Evolutionary conservation across 2,888 invertebrate genomes (phyloP), one percentile per base, ranked within the genome.

Genomic region (Eristalis tenax): DNA sequence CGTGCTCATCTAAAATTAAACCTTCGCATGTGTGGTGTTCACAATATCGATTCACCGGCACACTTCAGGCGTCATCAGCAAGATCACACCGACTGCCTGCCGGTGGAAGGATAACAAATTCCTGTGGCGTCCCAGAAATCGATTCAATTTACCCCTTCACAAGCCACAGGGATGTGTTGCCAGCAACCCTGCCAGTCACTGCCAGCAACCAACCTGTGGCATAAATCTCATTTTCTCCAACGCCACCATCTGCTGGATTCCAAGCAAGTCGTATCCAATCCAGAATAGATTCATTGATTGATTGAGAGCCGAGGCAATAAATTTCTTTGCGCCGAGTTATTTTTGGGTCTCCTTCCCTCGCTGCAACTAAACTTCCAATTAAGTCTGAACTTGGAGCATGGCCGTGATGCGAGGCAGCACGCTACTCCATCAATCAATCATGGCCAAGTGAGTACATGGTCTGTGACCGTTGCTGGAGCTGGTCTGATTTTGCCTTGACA

Each of bases 281-380:
- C 26, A 32, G 32, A 61, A 68, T 68, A 10, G 40, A 76, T 59
- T 13, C 22, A 40, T 75, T 75, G 75, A 75, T 75, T 66, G 75
- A 66, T 57, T 59, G 18, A 43, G 6, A 66, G 28, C 64, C 38
- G 15, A 8, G 6, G n/a, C 57, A 65, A 26, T 23, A 65, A 35
- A 65, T 56, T 74, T 75, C 23, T 18, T n/a, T 26, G 65, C n/a
- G 13, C 22, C 22, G 38, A 75, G 35, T 13, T 26, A 56, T 57
- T 35, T 64, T 43, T 4, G 40, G 43, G 43, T 43, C 43, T 43
- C n/a, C 15, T 32, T 10, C 15, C 1, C 1, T 50, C 50, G 5
- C 18, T n/a, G 18, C 50, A 18, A 8, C 50, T 76, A 66, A 40
- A 66, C 66, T 76, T 66, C 38, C 57, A 76, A 35, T 56, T 66